Evolutionary conservation across 2,113 vertebrate genomes (phyloP).

Genomic region (Trinectes maculatus): DNA sequence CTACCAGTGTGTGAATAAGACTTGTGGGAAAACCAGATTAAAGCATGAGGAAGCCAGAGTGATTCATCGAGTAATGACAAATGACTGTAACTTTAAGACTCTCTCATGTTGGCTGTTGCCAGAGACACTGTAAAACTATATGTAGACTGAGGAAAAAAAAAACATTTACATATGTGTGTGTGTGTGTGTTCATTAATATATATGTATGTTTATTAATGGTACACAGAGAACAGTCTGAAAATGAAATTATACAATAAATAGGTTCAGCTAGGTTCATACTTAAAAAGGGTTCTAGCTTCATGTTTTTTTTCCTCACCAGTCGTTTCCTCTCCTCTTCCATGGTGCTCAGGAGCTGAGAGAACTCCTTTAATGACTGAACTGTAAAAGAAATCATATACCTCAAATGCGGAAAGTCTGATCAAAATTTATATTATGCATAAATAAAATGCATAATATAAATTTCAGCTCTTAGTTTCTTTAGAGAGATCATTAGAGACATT

Average conservation of each 20-base stretch:
- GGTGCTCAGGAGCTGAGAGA: slow-evolving; percentile 94
- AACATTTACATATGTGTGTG: too few species aligned
- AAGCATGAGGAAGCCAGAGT: neutral
- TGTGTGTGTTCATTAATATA: too few species aligned
- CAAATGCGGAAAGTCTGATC: neutral
- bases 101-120: too few species aligned
- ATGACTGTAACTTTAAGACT: slow-evolving; percentile 7
- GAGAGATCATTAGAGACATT: too few species aligned
- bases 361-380: slow-evolving; percentile 97
- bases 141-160: neutral
- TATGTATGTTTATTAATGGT: too few species aligned
- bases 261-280: too few species aligned
- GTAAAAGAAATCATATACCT: slow-evolving; percentile 50
- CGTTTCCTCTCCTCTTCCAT: slow-evolving; percentile 96
- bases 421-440: neutral
- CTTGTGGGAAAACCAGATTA: slow-evolving; percentile 30
- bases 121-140: neutral
- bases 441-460: too few species aligned
- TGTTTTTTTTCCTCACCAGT: slow-evolving; percentile 84
- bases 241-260: too few species aligned
- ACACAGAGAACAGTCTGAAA: neutral
- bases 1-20: slow-evolving; percentile 48
- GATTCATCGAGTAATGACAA: neutral
- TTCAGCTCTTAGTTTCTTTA: neutral
- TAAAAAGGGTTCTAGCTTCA: too few species aligned